These are phyloP conservation scores for Ariopsis seemanni DNA, from an alignment of 2,113 vertebrate species.

Conservation along the genomic window DNA sequence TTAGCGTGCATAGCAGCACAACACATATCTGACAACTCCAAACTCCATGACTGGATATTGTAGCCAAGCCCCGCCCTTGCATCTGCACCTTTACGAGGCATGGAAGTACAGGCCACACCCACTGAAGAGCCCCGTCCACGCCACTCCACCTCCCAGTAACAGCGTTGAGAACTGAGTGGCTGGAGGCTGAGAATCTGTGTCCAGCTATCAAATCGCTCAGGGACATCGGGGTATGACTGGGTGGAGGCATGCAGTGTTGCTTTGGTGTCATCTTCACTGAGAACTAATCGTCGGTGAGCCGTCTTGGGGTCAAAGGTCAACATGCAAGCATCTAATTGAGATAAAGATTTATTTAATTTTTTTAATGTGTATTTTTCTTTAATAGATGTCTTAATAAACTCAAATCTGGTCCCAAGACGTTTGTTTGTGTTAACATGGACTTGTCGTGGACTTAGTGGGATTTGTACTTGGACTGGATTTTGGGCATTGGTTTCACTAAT, in stretches of 20 bases:
- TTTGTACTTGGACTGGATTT: not conserved
- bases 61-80: conserved; percentile 75
- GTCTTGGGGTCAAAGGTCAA: conserved; percentile 71
- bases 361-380: not conserved
- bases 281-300: conserved; percentile 66
- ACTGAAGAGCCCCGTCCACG: conserved; percentile 73
- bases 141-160: conserved; percentile 81
- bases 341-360: not conserved
- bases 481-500: not conserved
- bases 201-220: conserved; percentile 74
- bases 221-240: conserved; percentile 54
- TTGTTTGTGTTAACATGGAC: not conserved
- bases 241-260: conserved; percentile 63
- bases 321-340: conserved; percentile 52
- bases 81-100: conserved; percentile 73
- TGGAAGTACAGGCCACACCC: conserved; percentile 71
- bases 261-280: conserved; percentile 69
- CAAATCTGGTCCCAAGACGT: not conserved
- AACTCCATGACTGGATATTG: conserved; percentile 81
- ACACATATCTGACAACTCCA: conserved; percentile 79
- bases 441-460: not conserved
- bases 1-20: conserved; percentile 81
- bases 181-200: conserved; percentile 73
- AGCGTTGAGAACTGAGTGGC: conserved; percentile 69
- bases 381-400: not conserved